phyloP scores from a whole-genome alignment of 1,140 invertebrate genomes.

The Lysiphlebus fabarum region DNA sequence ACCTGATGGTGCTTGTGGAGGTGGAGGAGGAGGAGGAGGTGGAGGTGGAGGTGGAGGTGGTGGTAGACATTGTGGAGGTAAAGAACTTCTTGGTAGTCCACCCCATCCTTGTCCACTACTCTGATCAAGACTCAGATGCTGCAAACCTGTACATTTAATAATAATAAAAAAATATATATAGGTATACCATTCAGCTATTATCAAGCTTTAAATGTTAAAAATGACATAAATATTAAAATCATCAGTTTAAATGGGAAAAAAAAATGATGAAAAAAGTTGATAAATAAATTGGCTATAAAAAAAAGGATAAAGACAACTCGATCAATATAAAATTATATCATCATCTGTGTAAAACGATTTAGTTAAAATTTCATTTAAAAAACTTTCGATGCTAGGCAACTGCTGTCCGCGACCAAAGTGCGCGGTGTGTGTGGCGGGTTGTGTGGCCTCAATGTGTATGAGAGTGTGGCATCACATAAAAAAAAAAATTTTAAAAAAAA shows the following conservation, averaged over 20 bases:
- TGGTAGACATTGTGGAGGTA: constrained; percentile 51
- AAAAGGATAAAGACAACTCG: constrained; percentile 30
- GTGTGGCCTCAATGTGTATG: background rate
- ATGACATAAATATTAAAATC: no score
- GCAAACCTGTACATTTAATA: constrained; percentile 38
- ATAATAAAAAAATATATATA: constrained; percentile 3
- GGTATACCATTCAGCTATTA: no score
- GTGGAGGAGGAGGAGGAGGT: constrained; percentile 45
- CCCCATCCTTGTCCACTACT: constrained; percentile 49
- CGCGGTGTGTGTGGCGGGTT: constrained; percentile 18
- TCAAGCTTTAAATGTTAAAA: no score
- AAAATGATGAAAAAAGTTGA: constrained; percentile 6
- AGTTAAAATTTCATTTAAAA: constrained; percentile 48
- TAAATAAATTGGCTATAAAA: constrained; percentile 12
- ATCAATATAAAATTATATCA: constrained; percentile 54
- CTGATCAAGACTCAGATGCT: constrained; percentile 51
- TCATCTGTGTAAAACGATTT: constrained; percentile 48
- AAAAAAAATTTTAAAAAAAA: no score
- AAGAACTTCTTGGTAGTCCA: constrained; percentile 46
- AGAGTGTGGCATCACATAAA: constrained; percentile 1
- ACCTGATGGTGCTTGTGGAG: constrained; percentile 48
- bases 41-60: constrained; percentile 51
- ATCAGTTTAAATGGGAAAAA: background rate
- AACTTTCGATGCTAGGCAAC: constrained; percentile 45
- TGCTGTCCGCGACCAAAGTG: constrained; percentile 26